Conservation (phyloP, 2,888 invertebrate species). For the Bugulina stolonifera region DNA sequence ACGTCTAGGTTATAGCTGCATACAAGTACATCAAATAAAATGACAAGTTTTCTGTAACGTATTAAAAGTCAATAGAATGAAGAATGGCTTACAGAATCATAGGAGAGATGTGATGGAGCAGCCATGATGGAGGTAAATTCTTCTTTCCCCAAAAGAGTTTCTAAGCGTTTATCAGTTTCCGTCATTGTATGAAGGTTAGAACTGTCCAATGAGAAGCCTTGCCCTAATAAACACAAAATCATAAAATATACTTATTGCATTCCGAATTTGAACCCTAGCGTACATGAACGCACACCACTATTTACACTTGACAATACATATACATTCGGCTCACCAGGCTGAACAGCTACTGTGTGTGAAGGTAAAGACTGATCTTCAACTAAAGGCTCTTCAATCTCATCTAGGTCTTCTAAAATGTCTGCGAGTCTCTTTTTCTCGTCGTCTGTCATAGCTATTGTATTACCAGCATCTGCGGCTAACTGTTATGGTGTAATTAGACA, state of each 20-base stretch:
- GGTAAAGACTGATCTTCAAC: background rate
- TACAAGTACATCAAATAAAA: too few relatives aligned
- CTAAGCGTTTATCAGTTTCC: slow-evolving; percentile 18
- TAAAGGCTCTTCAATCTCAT: slow-evolving; percentile 36
- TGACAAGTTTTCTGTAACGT: too few relatives aligned
- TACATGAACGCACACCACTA: background rate
- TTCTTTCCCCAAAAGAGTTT: background rate
- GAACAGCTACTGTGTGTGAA: background rate
- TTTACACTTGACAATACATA: background rate
- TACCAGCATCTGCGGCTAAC: slow-evolving; percentile 46
- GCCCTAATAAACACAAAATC: background rate
- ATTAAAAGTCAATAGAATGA: too few relatives aligned
- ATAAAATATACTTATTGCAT: background rate
- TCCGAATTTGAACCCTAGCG: background rate
- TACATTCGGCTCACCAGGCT: background rate
- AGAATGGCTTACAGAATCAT: slow-evolving; percentile 23
- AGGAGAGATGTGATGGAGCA: background rate
- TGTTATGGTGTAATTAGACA: too few relatives aligned
- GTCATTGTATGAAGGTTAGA: background rate
- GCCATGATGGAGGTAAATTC: background rate
- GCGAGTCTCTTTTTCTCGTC: slow-evolving; percentile 47
- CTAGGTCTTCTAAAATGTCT: slow-evolving; percentile 42
- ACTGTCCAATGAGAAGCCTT: slow-evolving; percentile 29
- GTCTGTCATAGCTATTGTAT: slow-evolving; percentile 48
- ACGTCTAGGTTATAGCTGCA: too few relatives aligned